These are phyloP conservation scores for Condylura cristata DNA, from an alignment of 2,113 vertebrate species.

Conservation along the genomic window DNA sequence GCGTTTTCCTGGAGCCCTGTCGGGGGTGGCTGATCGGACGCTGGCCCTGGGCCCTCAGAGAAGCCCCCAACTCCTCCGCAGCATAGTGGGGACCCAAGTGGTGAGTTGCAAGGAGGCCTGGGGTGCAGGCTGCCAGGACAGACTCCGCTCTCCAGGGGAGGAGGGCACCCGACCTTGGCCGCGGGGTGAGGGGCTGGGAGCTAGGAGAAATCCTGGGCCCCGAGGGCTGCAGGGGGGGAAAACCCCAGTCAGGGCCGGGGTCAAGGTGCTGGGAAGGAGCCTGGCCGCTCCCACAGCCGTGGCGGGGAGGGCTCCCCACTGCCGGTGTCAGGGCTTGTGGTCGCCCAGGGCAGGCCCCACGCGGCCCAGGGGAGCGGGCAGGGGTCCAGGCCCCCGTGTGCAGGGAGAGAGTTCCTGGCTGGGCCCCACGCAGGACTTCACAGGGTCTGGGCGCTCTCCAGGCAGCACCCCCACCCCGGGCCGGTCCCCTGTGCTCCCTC, in stretches of 20 bases:
- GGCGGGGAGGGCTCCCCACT: background rate
- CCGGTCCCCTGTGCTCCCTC: background rate
- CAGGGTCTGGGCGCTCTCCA: background rate
- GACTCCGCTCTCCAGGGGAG: background rate
- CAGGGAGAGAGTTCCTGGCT: too few species aligned
- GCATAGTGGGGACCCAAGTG: conserved; percentile 26
- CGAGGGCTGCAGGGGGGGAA: background rate
- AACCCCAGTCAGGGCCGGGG: background rate
- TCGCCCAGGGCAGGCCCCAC: background rate
- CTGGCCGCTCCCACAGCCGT: background rate
- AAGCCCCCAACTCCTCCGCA: background rate
- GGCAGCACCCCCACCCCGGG: background rate
- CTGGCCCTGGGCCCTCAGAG: background rate
- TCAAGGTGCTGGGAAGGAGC: background rate
- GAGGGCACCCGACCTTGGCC: background rate
- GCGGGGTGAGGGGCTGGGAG: background rate
- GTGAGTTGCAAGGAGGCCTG: conserved; percentile 62
- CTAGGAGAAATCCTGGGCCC: background rate
- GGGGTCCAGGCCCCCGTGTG: too few species aligned
- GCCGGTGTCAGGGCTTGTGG: background rate
- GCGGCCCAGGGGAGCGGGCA: too few species aligned
- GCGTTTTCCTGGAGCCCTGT: conserved; percentile 24
- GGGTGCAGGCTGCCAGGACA: background rate
- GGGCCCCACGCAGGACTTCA: background rate
- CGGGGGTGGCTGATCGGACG: background rate